phyloP scores from a whole-genome alignment of 2,797 vertebrate genomes.

The Ptychadena robeensis region DNA sequence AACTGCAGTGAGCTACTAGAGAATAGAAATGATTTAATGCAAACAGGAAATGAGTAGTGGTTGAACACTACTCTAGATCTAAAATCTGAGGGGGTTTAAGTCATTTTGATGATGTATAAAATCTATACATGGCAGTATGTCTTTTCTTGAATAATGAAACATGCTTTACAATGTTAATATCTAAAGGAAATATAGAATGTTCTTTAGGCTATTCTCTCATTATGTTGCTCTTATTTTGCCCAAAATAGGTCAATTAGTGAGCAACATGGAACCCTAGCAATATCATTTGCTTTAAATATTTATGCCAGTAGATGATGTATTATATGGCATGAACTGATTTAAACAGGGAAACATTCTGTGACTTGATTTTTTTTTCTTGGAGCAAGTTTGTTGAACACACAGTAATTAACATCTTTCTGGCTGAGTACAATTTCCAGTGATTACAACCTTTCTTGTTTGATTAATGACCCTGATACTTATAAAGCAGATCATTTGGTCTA shows the following conservation, averaged over 20 bases:
- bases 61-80: no score
- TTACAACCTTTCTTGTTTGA: constrained; percentile 41
- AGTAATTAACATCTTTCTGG: constrained; percentile 41
- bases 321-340: neutral
- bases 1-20: no score
- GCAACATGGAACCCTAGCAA: neutral
- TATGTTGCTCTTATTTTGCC: neutral
- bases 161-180: neutral
- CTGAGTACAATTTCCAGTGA: constrained; percentile 30
- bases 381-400: neutral
- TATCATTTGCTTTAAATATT: neutral
- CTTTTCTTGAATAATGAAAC: no score
- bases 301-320: neutral
- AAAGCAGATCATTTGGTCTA: neutral
- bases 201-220: neutral
- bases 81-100: no score
- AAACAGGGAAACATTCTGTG: neutral
- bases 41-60: no score
- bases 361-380: constrained; percentile 1
- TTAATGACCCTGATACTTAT: constrained; percentile 44
- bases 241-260: neutral
- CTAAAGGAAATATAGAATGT: neutral
- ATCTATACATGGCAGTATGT: neutral
- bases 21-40: no score
- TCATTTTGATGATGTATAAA: neutral